Evolutionary conservation across 2,113 vertebrate species (phyloP), one percentile per base, ranked within the genome.

Genomic region (Mirounga angustirostris): DNA sequence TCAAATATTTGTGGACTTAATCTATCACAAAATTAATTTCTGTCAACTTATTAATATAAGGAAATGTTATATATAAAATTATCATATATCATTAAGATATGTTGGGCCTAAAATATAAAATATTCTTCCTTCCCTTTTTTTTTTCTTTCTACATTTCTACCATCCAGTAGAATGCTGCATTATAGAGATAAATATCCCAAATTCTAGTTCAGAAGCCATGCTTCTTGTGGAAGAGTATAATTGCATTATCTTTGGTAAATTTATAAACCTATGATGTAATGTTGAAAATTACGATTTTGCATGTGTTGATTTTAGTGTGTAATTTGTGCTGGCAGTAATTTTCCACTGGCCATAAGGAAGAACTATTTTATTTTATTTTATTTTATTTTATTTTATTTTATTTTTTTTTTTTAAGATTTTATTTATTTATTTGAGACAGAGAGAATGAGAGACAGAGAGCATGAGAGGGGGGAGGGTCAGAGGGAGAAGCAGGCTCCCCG

Each of bases 261-360:
- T 88, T 96, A 88, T 59, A 83, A 82, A n/a, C 26, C 40, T 83
- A 10, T 88, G 71, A 56, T 30, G 3, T 87, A 86, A 81, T 81
- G 56, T n/a, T 73, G 19, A 78, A 83, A 59, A 73, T 58, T 46
- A 33, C 65, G 7, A 76, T 58, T 81, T 74, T 59, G 22, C n/a
- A 74, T 69, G 59, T 78, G 43, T 85, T 71, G 21, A 84, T 71
- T 65, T 67, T 69, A 8, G 24, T 40, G 5, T 88, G 24, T 69
- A 76, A 67, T 82, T 28, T 78, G 26, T 65, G 30, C 33, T 76
- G 50, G 58, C 40, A 67, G 33, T 54, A 43, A 46, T 91, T 92
- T 65, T 82, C 36, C 67, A 52, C 82, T 88, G 36, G 33, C 11
- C 26, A 76, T 61, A 89, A 92, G 33, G n/a, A 85, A 91, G 11